A percentile compares a stretch with the other conserved stretches of the same genome.
phyloP scores from a whole-genome alignment of 2,113 vertebrate species.

The Meleagris gallopavo region DNA sequence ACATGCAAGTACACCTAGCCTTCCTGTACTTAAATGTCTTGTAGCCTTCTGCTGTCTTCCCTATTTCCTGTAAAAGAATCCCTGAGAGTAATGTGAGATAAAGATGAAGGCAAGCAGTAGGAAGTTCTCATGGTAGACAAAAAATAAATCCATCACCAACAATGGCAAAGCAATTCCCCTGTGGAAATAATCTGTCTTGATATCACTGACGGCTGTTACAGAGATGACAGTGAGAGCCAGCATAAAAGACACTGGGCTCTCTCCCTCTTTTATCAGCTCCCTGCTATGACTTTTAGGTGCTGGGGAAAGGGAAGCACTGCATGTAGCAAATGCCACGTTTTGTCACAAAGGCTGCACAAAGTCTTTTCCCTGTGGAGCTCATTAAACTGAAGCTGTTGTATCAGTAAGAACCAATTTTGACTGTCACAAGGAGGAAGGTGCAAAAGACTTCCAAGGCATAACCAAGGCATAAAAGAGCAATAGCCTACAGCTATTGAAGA shows the following conservation, averaged over 20 bases:
- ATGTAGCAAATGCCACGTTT: neutral
- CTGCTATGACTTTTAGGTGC: neutral
- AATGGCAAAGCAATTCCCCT: conserved; percentile 13
- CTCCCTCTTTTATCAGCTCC: neutral
- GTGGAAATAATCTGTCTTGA: conserved; percentile 9
- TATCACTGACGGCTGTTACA: conserved; percentile 1
- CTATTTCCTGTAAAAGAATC: neutral
- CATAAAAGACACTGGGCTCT: neutral
- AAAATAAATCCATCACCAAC: conserved; percentile 10
- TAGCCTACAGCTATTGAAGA: neutral
- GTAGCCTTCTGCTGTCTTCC: neutral
- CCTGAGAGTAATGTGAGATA: neutral
- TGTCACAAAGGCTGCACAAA: neutral
- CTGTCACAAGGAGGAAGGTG: neutral
- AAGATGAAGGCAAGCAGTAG: conserved; percentile 6
- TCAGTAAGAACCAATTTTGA: neutral
- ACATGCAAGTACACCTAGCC: neutral
- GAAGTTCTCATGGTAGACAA: neutral
- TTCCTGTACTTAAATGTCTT: neutral
- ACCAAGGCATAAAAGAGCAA: neutral
- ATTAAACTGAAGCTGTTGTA: neutral
- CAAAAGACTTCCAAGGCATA: neutral
- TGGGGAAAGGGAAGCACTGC: neutral
- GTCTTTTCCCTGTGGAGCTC: neutral
- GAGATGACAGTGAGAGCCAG: neutral